These are phyloP conservation scores for Heterodera filipjevi DNA, from an alignment of 2,888 invertebrate genomes.

Conservation along the genomic window DNA sequence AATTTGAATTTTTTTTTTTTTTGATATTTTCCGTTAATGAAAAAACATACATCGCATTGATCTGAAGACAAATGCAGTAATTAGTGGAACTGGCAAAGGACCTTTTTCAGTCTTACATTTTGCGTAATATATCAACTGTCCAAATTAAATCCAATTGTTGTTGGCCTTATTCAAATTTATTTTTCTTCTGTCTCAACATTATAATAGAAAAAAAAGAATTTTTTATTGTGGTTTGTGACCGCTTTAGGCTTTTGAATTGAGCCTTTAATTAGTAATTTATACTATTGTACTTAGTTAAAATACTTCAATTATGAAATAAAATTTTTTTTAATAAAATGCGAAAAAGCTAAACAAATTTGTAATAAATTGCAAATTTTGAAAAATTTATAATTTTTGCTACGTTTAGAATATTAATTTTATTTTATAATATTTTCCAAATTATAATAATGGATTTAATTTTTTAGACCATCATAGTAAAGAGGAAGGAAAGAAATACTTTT, in stretches of 20 bases:
- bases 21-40: neutral
- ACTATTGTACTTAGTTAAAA: neutral
- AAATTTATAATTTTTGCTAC: no score
- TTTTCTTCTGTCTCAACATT: constrained; percentile 23
- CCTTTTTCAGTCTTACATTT: neutral
- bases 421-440: no score
- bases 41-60: neutral
- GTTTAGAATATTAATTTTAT: no score
- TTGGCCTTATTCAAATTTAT: neutral
- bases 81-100: neutral
- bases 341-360: no score
- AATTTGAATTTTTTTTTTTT: no score
- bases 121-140: neutral
- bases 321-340: no score
- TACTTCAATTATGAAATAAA: neutral
- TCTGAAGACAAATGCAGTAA: neutral
- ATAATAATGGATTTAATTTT: no score
- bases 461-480: no score
- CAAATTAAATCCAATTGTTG: neutral
- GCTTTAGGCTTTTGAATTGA: neutral
- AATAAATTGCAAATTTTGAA: no score
- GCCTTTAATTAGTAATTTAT: neutral
- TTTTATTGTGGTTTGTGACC: neutral
- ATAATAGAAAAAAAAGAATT: neutral
- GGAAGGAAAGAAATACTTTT: no score